phyloP scores from a whole-genome alignment of 2,888 invertebrate species.

The Drosophila melanocephala region DNA sequence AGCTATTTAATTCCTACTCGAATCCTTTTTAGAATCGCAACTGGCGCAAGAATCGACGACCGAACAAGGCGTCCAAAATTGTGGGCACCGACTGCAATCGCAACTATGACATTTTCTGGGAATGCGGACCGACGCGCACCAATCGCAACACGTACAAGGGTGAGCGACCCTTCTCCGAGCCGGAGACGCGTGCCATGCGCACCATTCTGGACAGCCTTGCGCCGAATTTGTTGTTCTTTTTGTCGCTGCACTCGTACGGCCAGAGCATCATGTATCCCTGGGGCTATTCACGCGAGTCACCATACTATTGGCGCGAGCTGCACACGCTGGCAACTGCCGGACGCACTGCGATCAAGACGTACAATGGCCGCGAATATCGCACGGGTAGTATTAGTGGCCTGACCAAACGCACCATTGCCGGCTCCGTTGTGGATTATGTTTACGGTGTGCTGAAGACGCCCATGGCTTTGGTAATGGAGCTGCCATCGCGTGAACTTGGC shows the following conservation, averaged over 20 bases:
- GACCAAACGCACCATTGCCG: constrained; percentile 80
- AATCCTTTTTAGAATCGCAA: constrained; percentile 85
- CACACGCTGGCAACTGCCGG: constrained; percentile 83
- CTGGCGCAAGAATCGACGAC: constrained; percentile 88
- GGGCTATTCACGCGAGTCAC: constrained; percentile 83
- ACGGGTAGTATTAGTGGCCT: constrained; percentile 83
- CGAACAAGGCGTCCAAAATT: constrained; percentile 82
- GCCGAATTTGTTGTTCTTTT: constrained; percentile 81
- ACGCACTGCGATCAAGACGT: constrained; percentile 80
- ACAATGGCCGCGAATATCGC: constrained; percentile 83
- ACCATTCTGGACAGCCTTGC: constrained; percentile 77
- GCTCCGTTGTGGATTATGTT: constrained; percentile 85
- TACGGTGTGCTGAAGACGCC: constrained; percentile 83
- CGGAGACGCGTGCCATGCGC: constrained; percentile 83
- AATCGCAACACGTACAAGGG: constrained; percentile 83
- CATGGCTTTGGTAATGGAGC: constrained; percentile 84
- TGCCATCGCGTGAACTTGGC: constrained; percentile 83
- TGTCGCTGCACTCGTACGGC: constrained; percentile 85
- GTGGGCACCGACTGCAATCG: constrained; percentile 89
- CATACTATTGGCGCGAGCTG: constrained; percentile 75
- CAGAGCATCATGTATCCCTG: constrained; percentile 85
- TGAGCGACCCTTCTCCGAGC: constrained; percentile 84
- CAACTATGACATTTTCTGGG: constrained; percentile 89
- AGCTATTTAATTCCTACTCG: background rate
- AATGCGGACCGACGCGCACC: constrained; percentile 66